phyloP scores from a whole-genome alignment of 1,140 invertebrate genomes.

The Psilanteris sp. region DNA sequence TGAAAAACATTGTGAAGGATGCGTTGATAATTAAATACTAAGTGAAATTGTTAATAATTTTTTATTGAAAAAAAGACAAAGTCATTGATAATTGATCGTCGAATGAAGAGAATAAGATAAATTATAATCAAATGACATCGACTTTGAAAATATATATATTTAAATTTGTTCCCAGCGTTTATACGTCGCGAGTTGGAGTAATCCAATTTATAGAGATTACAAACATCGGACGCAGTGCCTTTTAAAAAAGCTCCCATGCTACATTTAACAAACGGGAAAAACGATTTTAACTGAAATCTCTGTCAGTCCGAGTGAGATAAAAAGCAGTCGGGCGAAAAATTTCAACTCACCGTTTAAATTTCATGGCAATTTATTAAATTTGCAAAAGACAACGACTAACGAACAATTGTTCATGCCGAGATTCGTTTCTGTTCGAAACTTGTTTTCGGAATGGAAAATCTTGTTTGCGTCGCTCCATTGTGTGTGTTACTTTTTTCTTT shows the following conservation, averaged over 20 bases:
- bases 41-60: constrained; percentile 6
- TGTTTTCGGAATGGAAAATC: too few species aligned
- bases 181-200: constrained; percentile 9
- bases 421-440: too few species aligned
- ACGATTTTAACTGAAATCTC: constrained; percentile 7
- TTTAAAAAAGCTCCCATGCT: constrained; percentile 14
- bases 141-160: too few species aligned
- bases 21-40: constrained; percentile 6
- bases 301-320: constrained; percentile 1
- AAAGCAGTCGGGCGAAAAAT: constrained; percentile 11
- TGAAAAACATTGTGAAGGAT: constrained; percentile 14
- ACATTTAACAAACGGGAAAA: constrained; percentile 32
- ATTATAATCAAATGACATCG: too few species aligned
- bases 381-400: too few species aligned
- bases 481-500: too few species aligned
- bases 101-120: background rate
- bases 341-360: background rate
- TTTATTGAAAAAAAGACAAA: too few species aligned
- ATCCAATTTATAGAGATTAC: constrained; percentile 33
- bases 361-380: background rate
- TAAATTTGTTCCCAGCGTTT: background rate
- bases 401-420: too few species aligned
- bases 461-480: too few species aligned
- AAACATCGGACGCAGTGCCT: constrained; percentile 15
- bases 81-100: background rate